phyloP scores from a whole-genome alignment of 2,797 vertebrate species.

The Florisuga fusca region DNA sequence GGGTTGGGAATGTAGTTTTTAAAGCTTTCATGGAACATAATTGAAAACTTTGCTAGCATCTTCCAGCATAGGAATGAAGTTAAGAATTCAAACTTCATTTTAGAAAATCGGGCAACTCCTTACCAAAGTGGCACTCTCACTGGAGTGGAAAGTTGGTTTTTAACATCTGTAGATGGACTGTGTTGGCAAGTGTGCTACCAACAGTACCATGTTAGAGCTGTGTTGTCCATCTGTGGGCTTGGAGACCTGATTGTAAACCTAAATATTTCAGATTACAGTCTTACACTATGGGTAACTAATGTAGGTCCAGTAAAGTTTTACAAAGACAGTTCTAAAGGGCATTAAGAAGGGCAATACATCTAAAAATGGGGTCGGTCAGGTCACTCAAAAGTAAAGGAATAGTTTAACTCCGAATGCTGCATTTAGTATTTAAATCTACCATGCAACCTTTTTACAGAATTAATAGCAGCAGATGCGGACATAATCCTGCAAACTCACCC shows the following conservation, averaged over 20 bases:
- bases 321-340: not conserved
- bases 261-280: not conserved
- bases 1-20: not conserved
- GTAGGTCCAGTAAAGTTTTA: not conserved
- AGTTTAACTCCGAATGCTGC: not conserved
- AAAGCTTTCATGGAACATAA: not conserved
- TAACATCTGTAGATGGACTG: not conserved
- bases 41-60: not conserved
- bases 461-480: not conserved
- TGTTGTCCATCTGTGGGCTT: not conserved
- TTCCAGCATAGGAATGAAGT: not conserved
- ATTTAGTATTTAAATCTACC: not conserved
- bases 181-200: not conserved
- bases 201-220: not conserved
- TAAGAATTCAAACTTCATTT: not conserved
- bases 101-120: not conserved
- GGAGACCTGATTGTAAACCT: not conserved
- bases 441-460: not conserved
- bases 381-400: not conserved
- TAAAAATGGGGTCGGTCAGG: not conserved
- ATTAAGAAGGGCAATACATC: not conserved
- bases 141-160: not conserved
- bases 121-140: not conserved
- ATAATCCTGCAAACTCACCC: not conserved
- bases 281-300: not conserved